Conservation (phyloP, 2,113 vertebrate species). For the Eudyptes chrysolophus region DNA sequence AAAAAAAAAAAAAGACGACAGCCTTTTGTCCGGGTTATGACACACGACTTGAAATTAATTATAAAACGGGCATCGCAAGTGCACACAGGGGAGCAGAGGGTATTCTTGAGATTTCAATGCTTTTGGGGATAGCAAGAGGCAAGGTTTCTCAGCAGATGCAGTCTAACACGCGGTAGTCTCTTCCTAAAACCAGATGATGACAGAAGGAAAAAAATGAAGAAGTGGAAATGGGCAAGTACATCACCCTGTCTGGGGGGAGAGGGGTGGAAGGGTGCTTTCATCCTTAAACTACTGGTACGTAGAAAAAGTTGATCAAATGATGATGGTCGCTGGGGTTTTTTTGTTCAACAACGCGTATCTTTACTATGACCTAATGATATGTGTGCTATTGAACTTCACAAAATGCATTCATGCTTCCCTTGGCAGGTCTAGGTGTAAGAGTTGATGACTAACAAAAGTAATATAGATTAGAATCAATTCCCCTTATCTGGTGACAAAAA, state of each 20-base stretch:
- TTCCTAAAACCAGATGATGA: neutral
- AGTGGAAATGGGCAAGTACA: neutral
- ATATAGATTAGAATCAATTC: slow-evolving; percentile 46
- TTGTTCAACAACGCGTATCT: neutral
- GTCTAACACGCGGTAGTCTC: rapidly evolving
- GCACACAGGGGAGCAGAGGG: neutral
- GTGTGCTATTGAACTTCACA: neutral
- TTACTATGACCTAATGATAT: neutral
- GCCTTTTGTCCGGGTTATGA: neutral
- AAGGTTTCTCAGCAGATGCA: neutral
- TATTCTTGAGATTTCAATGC: neutral
- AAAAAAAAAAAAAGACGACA: neutral
- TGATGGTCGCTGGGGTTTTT: neutral
- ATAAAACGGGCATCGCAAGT: neutral
- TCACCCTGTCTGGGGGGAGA: neutral
- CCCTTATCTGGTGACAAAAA: slow-evolving; percentile 48
- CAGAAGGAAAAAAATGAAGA: neutral
- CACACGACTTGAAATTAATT: neutral
- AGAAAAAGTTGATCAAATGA: neutral
- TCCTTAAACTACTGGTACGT: neutral
- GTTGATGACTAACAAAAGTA: slow-evolving; percentile 58
- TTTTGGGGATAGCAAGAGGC: neutral
- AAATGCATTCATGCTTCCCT: slow-evolving; percentile 17
- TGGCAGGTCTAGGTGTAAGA: neutral
- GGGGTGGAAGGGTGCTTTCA: neutral